Base-by-base conservation (phyloP, 1,140 invertebrate genomes). In the Andricus grossulariae region DNA sequence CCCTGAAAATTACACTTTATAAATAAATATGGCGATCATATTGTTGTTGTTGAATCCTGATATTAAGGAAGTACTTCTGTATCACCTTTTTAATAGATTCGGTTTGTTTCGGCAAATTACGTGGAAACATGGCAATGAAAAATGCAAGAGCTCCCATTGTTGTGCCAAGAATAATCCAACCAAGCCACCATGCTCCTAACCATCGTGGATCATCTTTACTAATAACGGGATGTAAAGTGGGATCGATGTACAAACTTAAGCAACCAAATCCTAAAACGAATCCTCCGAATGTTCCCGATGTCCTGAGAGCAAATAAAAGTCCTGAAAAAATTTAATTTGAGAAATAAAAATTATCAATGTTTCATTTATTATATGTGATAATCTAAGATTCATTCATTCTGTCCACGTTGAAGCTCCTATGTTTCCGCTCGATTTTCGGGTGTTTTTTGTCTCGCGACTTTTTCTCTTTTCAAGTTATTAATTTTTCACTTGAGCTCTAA, bases 181-280 rank as follows among this genome's bases (percentile, higher is more conserved):
- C 94, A 16, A 95, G 85, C 95, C 95, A 95, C 94, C 94, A 95
- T 13, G 94, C 94, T 18, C 95, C 95, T 57, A 95, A 82, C 94
- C 94, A 95, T 80, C 94, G 88, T 73, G 93, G 92, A 88, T 95
- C 94, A 70, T 93, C 92, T 25, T 92, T 91, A n/a, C 90, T 91
- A 32, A 95, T 95, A 11, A 93, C 82, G 5, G 94, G 94, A 55
- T 93, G 94, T 49, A 95, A 88, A 10, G 85, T 88, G 0, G 94
- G 94, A 85, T 94, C 93, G 52, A 95, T 94, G 81, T 94, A 95
- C 2, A 94, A 76, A 75, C 92, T 94, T 8, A 95, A 81, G 49
- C 93, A 94, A 18, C 87, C 88, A 50, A 92, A 94, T 10, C 93
- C 92, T 1, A 94, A 76, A 2, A 93, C 74, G 76, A 93, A 94